These are phyloP conservation scores for Cirrhinus mrigala DNA, from an alignment of 2,797 vertebrate species.

Conservation along the genomic window DNA sequence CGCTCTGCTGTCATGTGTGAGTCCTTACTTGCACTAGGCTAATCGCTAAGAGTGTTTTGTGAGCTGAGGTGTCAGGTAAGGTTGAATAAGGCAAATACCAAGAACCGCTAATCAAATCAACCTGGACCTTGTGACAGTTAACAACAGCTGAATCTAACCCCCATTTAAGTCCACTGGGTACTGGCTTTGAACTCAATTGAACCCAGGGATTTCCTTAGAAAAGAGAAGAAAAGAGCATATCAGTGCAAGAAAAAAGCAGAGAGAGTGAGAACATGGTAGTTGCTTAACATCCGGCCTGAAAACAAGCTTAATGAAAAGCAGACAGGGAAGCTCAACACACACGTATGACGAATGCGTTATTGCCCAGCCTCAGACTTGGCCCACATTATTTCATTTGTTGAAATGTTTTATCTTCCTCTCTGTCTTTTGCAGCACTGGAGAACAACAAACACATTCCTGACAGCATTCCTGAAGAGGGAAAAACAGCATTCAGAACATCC, in stretches of 20 bases:
- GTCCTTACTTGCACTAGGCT: not conserved
- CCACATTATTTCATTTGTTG: slow-evolving; percentile 34
- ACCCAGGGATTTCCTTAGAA: slow-evolving; percentile 20
- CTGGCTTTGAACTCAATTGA: not conserved
- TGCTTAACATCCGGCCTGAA: slow-evolving; percentile 45
- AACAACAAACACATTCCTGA: slow-evolving; percentile 84
- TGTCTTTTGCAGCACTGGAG: slow-evolving; percentile 11
- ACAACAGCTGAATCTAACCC: not conserved
- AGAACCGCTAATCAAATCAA: slow-evolving; percentile 22
- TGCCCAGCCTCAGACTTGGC: slow-evolving; percentile 21
- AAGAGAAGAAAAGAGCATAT: not conserved
- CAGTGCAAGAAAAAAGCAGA: not conserved
- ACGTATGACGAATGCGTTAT: slow-evolving; percentile 31
- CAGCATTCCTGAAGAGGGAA: slow-evolving; percentile 79
- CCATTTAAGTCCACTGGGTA: not conserved
- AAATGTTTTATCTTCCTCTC: slow-evolving; percentile 3
- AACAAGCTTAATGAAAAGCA: slow-evolving; percentile 47
- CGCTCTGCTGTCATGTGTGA: not conserved
- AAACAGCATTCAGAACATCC: slow-evolving; percentile 79
- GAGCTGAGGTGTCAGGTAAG: slow-evolving; percentile 14
- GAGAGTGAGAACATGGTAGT: slow-evolving; percentile 1
- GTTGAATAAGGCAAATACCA: not conserved
- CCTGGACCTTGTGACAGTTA: not conserved
- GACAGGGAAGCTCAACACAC: slow-evolving; percentile 24
- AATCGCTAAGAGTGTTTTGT: not conserved